These are phyloP conservation scores for Coregonus sp. DNA, from an alignment of 2,797 vertebrate genomes.

Conservation along the genomic window DNA sequence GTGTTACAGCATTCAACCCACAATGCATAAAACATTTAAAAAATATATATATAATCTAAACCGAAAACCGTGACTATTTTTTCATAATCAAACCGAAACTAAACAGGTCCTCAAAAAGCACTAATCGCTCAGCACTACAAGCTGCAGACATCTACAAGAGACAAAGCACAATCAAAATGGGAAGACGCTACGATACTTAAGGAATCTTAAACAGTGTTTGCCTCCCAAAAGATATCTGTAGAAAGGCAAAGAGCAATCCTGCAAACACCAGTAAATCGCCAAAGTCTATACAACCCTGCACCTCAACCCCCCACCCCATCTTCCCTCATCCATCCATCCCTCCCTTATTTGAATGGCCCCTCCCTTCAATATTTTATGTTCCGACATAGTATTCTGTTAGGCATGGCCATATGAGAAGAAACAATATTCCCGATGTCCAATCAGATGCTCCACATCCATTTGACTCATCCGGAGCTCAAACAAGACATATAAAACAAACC, in stretches of 20 bases:
- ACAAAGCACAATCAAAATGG: constrained; percentile 30
- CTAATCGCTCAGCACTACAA: background rate
- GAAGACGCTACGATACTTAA: constrained; percentile 42
- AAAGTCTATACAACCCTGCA: background rate
- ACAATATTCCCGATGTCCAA: background rate
- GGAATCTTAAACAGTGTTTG: background rate
- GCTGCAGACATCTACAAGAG: constrained; percentile 11
- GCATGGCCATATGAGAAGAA: background rate
- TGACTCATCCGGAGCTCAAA: background rate
- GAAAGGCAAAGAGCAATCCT: background rate
- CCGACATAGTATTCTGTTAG: background rate
- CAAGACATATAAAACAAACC: background rate
- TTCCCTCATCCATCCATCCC: background rate
- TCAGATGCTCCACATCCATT: background rate
- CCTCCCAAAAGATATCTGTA: background rate
- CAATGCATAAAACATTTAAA: too few relatives aligned
- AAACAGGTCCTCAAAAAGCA: too few relatives aligned
- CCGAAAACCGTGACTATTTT: too few relatives aligned
- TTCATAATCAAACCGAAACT: too few relatives aligned
- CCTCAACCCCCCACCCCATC: background rate
- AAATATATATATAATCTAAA: too few relatives aligned
- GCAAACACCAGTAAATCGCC: background rate
- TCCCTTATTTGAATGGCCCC: background rate
- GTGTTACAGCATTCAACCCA: too few relatives aligned
- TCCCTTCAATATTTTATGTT: background rate